These are phyloP conservation scores for Ormyrus thymus DNA, from an alignment of 2,888 invertebrate species.

Conservation along the genomic window DNA sequence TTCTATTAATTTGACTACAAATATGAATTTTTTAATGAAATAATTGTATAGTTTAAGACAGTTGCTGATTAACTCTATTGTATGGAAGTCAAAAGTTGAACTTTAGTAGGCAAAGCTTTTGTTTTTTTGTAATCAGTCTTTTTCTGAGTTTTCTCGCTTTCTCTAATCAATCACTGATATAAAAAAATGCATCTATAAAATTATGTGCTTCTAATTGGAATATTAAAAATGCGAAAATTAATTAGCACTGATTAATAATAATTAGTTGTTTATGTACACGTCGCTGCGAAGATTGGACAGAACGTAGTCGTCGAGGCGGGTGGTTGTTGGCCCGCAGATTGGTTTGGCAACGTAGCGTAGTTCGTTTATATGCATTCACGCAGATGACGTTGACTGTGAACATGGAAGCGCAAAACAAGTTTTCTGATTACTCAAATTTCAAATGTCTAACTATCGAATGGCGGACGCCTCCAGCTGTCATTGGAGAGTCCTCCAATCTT, in stretches of 20 bases:
- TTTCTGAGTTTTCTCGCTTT: conserved; percentile 41
- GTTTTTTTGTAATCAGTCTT: conserved; percentile 51
- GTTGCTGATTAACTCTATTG: conserved; percentile 39
- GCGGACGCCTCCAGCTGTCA: conserved; percentile 52
- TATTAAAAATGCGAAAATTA: conserved; percentile 49
- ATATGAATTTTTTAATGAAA: conserved; percentile 41
- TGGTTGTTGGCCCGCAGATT: conserved; percentile 72
- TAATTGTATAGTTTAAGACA: conserved; percentile 40
- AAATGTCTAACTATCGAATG: conserved; percentile 56
- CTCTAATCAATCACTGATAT: conserved; percentile 39
- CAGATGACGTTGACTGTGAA: conserved; percentile 75
- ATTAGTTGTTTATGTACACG: conserved; percentile 68
- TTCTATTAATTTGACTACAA: conserved; percentile 34
- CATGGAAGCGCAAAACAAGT: conserved; percentile 73
- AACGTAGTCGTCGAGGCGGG: conserved; percentile 73
- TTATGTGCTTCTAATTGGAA: conserved; percentile 46
- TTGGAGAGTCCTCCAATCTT: conserved; percentile 56
- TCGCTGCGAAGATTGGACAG: conserved; percentile 74
- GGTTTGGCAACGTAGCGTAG: conserved; percentile 73
- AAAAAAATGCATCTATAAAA: conserved; percentile 51
- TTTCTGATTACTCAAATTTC: conserved; percentile 64
- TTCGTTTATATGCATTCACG: conserved; percentile 74
- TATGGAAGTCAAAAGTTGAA: conserved; percentile 47
- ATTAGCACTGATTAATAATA: conserved; percentile 51
- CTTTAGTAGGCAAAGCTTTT: conserved; percentile 30